Conservation (phyloP, 2,113 vertebrate genomes). For the Phaethon lepturus region DNA sequence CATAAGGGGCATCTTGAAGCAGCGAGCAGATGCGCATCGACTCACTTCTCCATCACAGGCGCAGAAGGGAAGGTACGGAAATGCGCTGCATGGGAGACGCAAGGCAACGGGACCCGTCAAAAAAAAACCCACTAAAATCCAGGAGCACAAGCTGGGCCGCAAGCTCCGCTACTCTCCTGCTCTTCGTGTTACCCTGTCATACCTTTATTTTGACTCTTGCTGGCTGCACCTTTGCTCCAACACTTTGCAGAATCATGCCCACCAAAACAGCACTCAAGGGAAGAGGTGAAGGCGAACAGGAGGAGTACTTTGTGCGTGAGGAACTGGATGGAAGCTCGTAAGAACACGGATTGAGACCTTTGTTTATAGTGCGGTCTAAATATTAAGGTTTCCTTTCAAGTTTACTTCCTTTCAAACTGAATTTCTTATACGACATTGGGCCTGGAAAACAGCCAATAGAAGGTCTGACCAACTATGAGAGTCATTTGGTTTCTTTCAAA, state of each 20-base stretch:
- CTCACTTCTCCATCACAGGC: not conserved
- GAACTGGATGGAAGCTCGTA: not conserved
- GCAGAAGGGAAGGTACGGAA: not conserved
- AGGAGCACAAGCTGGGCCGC: not conserved
- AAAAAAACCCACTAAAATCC: not conserved
- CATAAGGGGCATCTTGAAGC: not conserved
- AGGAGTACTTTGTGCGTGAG: not conserved
- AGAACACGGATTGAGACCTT: not conserved
- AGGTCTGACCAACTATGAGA: not conserved
- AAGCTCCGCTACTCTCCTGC: not conserved
- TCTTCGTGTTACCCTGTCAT: accelerated
- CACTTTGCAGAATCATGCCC: not conserved
- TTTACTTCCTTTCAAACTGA: not conserved
- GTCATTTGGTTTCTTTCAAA: not conserved
- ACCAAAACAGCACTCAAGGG: not conserved
- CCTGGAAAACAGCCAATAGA: not conserved
- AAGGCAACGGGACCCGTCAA: not conserved
- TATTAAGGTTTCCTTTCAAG: not conserved
- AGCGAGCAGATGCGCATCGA: not conserved
- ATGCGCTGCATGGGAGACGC: not conserved
- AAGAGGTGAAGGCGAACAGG: not conserved
- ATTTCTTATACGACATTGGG: not conserved
- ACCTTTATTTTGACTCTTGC: not conserved
- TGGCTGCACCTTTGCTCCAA: not conserved
- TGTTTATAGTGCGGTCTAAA: not conserved